Evolutionary conservation across 2,797 vertebrate genomes (phyloP).

Genomic region (Dallia pectoralis): DNA sequence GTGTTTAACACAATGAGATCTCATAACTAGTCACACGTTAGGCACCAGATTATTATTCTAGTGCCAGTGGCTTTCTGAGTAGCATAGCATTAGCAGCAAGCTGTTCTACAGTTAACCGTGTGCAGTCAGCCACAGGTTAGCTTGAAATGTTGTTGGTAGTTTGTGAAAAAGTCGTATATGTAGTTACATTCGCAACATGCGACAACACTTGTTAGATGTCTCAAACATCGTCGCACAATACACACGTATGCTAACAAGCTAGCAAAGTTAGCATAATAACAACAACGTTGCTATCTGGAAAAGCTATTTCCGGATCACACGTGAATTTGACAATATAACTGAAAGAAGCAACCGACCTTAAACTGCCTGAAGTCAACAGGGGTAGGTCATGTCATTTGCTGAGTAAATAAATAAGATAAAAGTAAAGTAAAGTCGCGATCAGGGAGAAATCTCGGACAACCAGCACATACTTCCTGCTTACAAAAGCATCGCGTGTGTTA

Average conservation of each 20-base stretch:
- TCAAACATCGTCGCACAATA: not conserved
- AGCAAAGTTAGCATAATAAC: not conserved
- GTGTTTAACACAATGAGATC: not conserved
- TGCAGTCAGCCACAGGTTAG: not conserved
- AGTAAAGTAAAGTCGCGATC: constrained; percentile 50
- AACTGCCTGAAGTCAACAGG: constrained; percentile 34
- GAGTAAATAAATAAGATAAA: constrained; percentile 31
- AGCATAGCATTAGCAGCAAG: not conserved
- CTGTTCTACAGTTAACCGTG: not conserved
- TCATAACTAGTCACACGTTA: not conserved
- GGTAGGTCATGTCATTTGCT: constrained; percentile 17
- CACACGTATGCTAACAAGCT: not conserved
- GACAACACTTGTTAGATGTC: not conserved
- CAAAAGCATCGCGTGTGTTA: constrained; percentile 63
- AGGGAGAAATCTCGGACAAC: constrained; percentile 42
- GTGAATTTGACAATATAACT: constrained; percentile 10
- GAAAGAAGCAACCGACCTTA: constrained; percentile 57
- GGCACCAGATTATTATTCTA: not conserved
- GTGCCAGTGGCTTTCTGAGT: not conserved
- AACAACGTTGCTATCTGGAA: constrained; percentile 6
- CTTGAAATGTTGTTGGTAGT: not conserved
- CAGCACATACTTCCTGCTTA: constrained; percentile 73
- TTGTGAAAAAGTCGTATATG: too few relatives aligned
- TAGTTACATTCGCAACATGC: not conserved
- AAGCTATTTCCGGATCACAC: not conserved